phyloP scores from a whole-genome alignment of 2,797 vertebrate genomes.

The Sciurus vulgaris region DNA sequence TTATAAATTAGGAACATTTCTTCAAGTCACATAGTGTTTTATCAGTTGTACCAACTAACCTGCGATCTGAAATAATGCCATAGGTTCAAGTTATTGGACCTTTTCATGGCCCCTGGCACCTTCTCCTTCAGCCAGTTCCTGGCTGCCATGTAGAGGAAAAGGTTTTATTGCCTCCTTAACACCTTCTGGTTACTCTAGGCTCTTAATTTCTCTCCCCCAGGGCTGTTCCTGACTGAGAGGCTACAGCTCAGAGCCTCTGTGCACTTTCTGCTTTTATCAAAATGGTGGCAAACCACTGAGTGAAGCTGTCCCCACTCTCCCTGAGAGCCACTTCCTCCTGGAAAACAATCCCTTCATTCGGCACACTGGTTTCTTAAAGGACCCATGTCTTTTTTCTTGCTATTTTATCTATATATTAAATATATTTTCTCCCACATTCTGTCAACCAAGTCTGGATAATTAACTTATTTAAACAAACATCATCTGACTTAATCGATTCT shows the following conservation, averaged over 20 bases:
- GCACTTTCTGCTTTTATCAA: constrained; percentile 57
- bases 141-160: constrained; percentile 78
- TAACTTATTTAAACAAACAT: neutral
- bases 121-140: constrained; percentile 77
- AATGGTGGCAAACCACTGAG: constrained; percentile 35
- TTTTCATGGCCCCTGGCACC: constrained; percentile 74
- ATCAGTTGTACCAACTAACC: constrained; percentile 44
- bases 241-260: neutral
- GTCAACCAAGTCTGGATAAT: neutral
- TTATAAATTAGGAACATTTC: constrained; percentile 27
- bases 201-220: constrained; percentile 77
- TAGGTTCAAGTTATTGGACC: constrained; percentile 60
- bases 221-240: constrained; percentile 60
- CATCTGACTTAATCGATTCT: neutral
- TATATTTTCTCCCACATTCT: neutral
- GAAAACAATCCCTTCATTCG: neutral
- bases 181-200: constrained; percentile 79
- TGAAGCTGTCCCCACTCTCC: neutral
- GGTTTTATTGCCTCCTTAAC: constrained; percentile 83
- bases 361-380: neutral
- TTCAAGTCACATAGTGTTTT: constrained; percentile 45
- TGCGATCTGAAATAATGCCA: constrained; percentile 67
- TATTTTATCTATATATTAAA: neutral
- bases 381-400: neutral
- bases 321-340: neutral